These are phyloP conservation scores for Channa striata DNA, from an alignment of 2,797 vertebrate genomes.

Conservation along the genomic window DNA sequence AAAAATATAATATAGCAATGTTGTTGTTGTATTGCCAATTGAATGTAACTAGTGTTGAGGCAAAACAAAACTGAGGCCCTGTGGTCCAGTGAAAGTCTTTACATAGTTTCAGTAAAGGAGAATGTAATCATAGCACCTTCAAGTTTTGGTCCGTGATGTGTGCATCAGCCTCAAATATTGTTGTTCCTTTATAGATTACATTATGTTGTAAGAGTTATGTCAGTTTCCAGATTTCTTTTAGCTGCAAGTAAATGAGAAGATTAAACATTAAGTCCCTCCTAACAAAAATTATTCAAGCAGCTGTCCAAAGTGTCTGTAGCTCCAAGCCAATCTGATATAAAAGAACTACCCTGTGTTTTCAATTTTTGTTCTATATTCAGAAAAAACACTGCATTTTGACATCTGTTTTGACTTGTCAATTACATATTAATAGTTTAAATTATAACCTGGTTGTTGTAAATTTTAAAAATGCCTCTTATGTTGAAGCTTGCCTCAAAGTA, in stretches of 20 bases:
- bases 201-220: not conserved
- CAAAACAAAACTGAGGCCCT: conserved; percentile 6
- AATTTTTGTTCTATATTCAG: not conserved
- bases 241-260: not conserved
- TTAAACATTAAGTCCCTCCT: not conserved
- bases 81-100: conserved; percentile 5
- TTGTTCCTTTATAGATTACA: not conserved
- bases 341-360: not conserved
- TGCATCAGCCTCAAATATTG: not conserved
- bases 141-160: conserved; percentile 22
- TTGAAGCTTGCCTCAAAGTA: conserved; percentile 42
- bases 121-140: conserved; percentile 7
- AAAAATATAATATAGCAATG: not conserved
- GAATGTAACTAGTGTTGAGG: conserved; percentile 6
- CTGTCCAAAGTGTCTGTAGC: not conserved
- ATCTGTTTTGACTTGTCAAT: not conserved
- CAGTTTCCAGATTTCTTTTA: not conserved
- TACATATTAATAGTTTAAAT: not conserved
- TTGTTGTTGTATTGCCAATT: conserved; percentile 5
- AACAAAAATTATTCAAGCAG: not conserved
- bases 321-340: not conserved
- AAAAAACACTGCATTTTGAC: not conserved
- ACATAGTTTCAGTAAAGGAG: not conserved
- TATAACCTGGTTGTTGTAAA: conserved; percentile 7
- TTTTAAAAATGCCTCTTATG: conserved; percentile 3